Percentiles rank a stretch among this genome's conserved stretches.
phyloP scores from a whole-genome alignment of 2,888 invertebrate genomes.

The Brachylomia viminalis region DNA sequence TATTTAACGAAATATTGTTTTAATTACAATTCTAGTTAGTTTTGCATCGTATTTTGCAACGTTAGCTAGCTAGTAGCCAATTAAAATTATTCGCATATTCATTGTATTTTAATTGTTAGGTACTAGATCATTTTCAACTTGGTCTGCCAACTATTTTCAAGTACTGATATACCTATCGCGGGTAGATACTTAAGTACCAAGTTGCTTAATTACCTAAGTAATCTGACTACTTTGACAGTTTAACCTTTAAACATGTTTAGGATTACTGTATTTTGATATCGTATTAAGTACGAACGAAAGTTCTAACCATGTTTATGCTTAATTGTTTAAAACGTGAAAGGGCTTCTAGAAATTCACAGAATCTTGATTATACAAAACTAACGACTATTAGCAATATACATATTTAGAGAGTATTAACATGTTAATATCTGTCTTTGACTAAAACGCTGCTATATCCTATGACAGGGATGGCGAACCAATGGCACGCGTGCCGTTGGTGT shows the following conservation, averaged over 20 bases:
- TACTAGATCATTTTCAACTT: constrained; percentile 15
- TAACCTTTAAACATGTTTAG: constrained; percentile 34
- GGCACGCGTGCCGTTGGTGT: no score
- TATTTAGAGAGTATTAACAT: constrained; percentile 14
- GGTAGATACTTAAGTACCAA: background rate
- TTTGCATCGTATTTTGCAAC: constrained; percentile 40
- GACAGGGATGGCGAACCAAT: no score
- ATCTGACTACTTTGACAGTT: constrained; percentile 21
- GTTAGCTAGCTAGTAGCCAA: constrained; percentile 38
- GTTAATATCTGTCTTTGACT: constrained; percentile 14
- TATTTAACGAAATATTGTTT: constrained; percentile 49
- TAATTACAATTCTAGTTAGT: constrained; percentile 55
- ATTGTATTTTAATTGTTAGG: constrained; percentile 28
- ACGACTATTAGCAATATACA: constrained; percentile 19
- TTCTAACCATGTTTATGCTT: constrained; percentile 15
- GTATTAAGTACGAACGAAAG: constrained; percentile 20
- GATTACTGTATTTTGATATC: constrained; percentile 31
- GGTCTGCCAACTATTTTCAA: constrained; percentile 21
- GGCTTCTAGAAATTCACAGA: constrained; percentile 22
- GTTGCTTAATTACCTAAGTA: constrained; percentile 18
- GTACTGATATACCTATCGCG: constrained; percentile 11
- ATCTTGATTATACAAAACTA: constrained; percentile 13
- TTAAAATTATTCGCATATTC: constrained; percentile 49
- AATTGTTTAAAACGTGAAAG: constrained; percentile 26
- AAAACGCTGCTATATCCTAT: constrained; percentile 26